These are phyloP conservation scores for Athalia cordata DNA, from an alignment of 2,888 invertebrate genomes.

Conservation along the genomic window DNA sequence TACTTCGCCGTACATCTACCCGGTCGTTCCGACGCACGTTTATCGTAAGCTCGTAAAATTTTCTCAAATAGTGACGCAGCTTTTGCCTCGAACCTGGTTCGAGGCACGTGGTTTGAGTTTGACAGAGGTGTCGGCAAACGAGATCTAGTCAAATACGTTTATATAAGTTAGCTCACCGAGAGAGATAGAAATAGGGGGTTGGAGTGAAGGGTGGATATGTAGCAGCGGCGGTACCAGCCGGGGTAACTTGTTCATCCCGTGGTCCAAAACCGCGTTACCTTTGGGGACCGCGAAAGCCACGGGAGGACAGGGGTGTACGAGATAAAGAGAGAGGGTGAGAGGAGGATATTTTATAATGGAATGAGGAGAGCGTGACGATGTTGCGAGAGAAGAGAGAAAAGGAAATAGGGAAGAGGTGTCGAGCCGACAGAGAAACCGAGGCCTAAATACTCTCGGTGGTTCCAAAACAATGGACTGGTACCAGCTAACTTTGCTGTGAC, in stretches of 20 bases:
- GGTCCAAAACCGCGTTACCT: slow-evolving; percentile 63
- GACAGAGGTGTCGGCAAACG: slow-evolving; percentile 56
- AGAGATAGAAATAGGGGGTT: slow-evolving; percentile 31
- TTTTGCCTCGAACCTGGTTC: not conserved
- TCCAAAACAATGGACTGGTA: slow-evolving; percentile 65
- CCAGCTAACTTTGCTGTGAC: slow-evolving; percentile 65
- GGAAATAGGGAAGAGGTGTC: slow-evolving; percentile 20
- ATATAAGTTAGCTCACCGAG: slow-evolving; percentile 62
- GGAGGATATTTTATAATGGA: slow-evolving; percentile 4
- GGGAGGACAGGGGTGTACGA: slow-evolving; percentile 46
- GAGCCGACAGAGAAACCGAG: slow-evolving; percentile 49
- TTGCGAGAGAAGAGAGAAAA: slow-evolving; percentile 6
- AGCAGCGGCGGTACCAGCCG: slow-evolving; percentile 49
- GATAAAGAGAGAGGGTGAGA: slow-evolving; percentile 25
- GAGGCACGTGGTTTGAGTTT: too few relatives aligned
- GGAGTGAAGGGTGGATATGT: slow-evolving; percentile 19
- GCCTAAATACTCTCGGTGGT: slow-evolving; percentile 66
- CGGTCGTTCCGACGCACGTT: not conserved
- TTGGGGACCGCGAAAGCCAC: slow-evolving; percentile 36
- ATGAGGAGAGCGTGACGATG: slow-evolving; percentile 33
- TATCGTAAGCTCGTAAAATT: not conserved
- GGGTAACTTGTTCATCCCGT: slow-evolving; percentile 63
- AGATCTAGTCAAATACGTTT: slow-evolving; percentile 66
- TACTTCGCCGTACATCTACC: too few relatives aligned
- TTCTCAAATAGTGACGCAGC: not conserved